phyloP scores from a whole-genome alignment of 2,113 vertebrate genomes.

The Callipepla californica region DNA sequence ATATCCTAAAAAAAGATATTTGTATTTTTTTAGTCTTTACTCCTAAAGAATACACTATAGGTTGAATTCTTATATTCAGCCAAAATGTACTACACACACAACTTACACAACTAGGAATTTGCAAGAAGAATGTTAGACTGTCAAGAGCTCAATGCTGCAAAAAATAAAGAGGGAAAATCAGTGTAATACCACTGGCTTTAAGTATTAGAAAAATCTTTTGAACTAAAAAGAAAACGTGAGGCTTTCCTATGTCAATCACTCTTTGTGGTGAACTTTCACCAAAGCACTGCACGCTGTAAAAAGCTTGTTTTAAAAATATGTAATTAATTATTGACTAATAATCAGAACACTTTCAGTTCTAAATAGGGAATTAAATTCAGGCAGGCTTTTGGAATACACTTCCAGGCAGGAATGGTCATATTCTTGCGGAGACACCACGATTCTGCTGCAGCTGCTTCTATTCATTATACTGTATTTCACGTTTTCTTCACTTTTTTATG shows the following conservation, averaged over 20 bases:
- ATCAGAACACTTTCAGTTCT: background rate
- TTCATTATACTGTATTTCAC: background rate
- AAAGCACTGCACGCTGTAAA: background rate
- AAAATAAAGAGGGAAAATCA: background rate
- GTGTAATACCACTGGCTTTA: background rate
- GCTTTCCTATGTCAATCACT: background rate
- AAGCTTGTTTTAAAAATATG: background rate
- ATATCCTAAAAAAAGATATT: background rate
- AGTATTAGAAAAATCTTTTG: background rate
- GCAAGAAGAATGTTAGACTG: background rate
- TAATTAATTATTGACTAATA: background rate
- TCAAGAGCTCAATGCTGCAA: background rate
- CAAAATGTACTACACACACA: background rate
- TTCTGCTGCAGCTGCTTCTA: background rate
- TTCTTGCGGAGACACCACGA: background rate
- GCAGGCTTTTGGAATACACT: background rate
- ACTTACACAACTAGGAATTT: background rate
- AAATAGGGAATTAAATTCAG: background rate
- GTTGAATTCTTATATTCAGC: background rate
- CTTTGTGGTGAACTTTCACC: background rate
- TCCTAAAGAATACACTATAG: background rate
- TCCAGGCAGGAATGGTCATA: background rate
- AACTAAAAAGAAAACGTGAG: background rate
- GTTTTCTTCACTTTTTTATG: background rate
- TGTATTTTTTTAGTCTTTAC: background rate